Evolutionary conservation across 2,113 vertebrate genomes (phyloP).

Genomic region (Psammodynastes pulverulentus): DNA sequence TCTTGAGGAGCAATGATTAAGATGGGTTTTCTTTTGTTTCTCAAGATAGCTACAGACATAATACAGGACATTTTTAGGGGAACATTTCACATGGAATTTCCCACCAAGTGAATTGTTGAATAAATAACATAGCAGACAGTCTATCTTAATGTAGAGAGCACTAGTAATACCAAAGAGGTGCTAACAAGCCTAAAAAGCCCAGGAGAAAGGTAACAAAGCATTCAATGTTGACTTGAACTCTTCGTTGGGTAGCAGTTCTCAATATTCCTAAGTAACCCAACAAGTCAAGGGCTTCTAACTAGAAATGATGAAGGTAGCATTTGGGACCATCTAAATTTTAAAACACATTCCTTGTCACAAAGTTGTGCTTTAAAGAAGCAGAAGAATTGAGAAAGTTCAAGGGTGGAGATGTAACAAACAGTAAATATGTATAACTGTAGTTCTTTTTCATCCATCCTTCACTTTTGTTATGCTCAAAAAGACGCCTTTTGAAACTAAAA

Average conservation of each 20-base stretch:
- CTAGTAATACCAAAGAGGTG: not conserved
- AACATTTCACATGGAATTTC: not conserved
- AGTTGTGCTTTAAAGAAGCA: not conserved
- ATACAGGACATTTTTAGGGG: not conserved
- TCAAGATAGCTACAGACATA: conserved; percentile 20
- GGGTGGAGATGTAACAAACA: not conserved
- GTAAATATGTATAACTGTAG: not conserved
- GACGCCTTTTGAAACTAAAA: not conserved
- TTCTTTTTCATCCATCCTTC: not conserved
- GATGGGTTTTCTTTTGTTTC: conserved; percentile 34
- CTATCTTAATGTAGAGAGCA: not conserved
- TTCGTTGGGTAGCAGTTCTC: not conserved
- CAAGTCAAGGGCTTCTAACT: not conserved
- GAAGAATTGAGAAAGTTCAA: not conserved
- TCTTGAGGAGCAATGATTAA: conserved; percentile 37
- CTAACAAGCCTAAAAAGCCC: not conserved
- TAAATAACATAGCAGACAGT: not conserved
- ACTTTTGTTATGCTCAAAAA: not conserved
- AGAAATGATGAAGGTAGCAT: not conserved
- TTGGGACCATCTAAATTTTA: not conserved
- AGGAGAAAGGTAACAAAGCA: not conserved
- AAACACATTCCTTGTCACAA: not conserved
- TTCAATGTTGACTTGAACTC: not conserved
- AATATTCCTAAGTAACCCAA: not conserved
- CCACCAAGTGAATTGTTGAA: not conserved